phyloP scores from a whole-genome alignment of 2,113 vertebrate species.

The Nettapus auritus region DNA sequence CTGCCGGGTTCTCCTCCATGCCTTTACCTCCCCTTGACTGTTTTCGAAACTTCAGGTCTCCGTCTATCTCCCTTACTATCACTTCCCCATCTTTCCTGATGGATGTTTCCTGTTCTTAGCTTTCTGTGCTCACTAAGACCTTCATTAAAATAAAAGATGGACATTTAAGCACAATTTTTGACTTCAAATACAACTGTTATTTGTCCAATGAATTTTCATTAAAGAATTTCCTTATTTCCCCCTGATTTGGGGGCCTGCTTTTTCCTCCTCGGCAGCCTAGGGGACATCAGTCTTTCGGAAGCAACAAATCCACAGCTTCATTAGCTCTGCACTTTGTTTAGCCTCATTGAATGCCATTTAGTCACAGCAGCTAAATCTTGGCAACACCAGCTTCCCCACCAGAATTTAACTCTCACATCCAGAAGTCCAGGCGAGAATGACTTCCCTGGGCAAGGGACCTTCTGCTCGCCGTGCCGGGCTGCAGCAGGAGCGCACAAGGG shows the following conservation, averaged over 20 bases:
- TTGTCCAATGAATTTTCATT: background rate
- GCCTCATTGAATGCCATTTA: background rate
- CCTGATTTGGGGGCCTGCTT: background rate
- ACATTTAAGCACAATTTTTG: background rate
- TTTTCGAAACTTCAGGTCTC: background rate
- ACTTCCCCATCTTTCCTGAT: background rate
- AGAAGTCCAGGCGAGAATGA: background rate
- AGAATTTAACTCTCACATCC: background rate
- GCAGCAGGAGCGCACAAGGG: background rate
- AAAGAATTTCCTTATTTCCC: background rate
- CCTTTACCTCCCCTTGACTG: background rate
- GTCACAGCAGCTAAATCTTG: slow-evolving; percentile 3
- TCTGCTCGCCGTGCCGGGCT: background rate
- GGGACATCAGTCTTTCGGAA: background rate
- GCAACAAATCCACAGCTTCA: background rate
- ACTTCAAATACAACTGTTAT: background rate
- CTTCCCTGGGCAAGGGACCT: background rate
- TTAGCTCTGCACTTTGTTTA: background rate
- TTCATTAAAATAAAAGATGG: background rate
- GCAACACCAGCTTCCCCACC: background rate
- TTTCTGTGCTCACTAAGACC: background rate
- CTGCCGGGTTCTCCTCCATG: background rate
- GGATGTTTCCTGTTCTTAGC: background rate
- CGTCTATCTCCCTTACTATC: background rate
- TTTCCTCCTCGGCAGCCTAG: background rate